Conservation (phyloP, 2,797 vertebrate genomes). For the Muscicapa comitata region DNA sequence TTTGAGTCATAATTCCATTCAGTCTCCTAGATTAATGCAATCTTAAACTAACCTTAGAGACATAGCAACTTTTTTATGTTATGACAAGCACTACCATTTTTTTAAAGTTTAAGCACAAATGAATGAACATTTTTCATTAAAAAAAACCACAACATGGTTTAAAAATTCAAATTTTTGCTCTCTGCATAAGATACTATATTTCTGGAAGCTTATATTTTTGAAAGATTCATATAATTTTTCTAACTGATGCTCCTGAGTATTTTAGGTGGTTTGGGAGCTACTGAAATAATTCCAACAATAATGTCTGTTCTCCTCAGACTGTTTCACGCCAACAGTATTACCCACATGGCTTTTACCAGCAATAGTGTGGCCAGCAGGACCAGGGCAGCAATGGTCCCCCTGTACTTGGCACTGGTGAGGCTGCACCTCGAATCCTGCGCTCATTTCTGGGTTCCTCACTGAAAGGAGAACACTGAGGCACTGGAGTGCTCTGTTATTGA, state of each 20-base stretch:
- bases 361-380: not conserved
- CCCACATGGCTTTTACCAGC: not conserved
- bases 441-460: not conserved
- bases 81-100: not conserved
- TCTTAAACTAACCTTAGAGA: not conserved
- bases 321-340: not conserved
- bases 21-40: not conserved
- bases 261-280: not conserved
- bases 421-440: not conserved
- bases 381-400: not conserved
- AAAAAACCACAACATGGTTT: not conserved
- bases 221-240: not conserved
- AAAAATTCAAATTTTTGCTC: not conserved
- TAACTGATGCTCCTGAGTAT: not conserved
- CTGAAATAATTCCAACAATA: not conserved
- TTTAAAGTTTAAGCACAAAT: not conserved
- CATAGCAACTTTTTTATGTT: rapidly evolving
- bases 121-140: not conserved
- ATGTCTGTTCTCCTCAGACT: not conserved
- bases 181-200: not conserved
- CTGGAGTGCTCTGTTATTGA: not conserved
- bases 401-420: rapidly evolving
- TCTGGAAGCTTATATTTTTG: not conserved
- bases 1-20: not conserved
- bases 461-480: not conserved